Base-by-base conservation (phyloP, 2,113 vertebrate species). In the Sorex fumeus region DNA sequence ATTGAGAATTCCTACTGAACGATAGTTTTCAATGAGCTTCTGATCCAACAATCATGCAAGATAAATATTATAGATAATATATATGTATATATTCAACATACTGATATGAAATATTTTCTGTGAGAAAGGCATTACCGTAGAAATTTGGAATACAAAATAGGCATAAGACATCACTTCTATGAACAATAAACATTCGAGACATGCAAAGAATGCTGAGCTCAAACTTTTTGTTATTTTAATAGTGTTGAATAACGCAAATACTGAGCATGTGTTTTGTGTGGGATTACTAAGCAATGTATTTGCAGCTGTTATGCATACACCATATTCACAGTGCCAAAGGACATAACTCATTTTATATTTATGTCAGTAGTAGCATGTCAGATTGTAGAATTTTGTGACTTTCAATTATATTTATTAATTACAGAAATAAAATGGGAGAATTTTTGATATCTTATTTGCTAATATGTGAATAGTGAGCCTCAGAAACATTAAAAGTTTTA, bases 401-500 rank as follows among this genome's bases (percentile, higher is more conserved):
- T n/a, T 95, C 69, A 16, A 53, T 84, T 84, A 70, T 36, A 3
- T 90, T 81, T 16, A 1, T 57, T 64, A 30, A 67, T 76, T 50
- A 18, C 23, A 34, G 66, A 60, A 74, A 34, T 34, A 30, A 19
- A 64, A 21, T 50, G 11, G 10, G 12, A 30, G 10, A 2, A 4
- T 60, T 76, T 81, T 32, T 85, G 2, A 47, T 50, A 23, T 57
- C 4, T 16, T 8, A 64, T 86, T 83, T 34, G 70, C 47, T 74
- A 66, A 57, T 11, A 23, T 30, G 28, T 70, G 25, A 93, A 75
- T 25, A 75, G 2, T 28, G 27, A 92, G 21, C 8, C 1, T 83
- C 7, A 76, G 32, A 64, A 64, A 75, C 0, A n/a, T 18, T 47
- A 70, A n/a, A 86, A 66, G 8, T n/a, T 23, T 69, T 34, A 80